Evolutionary conservation across 2,113 vertebrate species (phyloP), one percentile per base, ranked within the genome.

Genomic region (Cyprinodon variegatus): DNA sequence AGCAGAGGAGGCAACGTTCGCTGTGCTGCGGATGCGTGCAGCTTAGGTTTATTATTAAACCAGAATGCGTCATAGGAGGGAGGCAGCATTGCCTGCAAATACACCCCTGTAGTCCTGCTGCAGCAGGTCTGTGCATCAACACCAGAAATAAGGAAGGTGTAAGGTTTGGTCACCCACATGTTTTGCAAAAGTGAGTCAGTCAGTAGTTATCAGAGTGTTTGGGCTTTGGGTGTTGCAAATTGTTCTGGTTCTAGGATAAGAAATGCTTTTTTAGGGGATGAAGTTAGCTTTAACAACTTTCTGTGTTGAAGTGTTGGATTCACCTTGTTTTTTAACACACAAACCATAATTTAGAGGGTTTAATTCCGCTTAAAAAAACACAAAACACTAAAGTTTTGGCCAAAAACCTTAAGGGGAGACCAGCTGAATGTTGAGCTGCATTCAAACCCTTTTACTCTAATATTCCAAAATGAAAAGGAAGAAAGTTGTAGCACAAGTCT

Each of bases 11-110:
- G 76, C 70, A 68, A 50, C 67, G 13, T 3, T 2, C 73, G 78
- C 84, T 61, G 62, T 76, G 82, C 76, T 86, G 88, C 88, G 89
- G 75, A 87, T 89, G 85, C 83, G 83, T 0, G 22, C 40, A n/a
- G 12, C 36, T 62, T 0, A 40, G 69, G 70, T 73, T 70, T 84
- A 65, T 87, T 81, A 86, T 81, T 82, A 79, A 84, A 85, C 17
- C 64, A 37, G 11, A 73, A 12, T 63, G 76, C 7, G 22, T 83
- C 86, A 89, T 29, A 68, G 63, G 41, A 46, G 29, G 29, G 37
- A 63, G 62, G 40, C 73, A 14, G 39, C 45, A 15, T 13, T 45
- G 41, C 45, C 71, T 62, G 61, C 37, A 66, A 12, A 67, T 40
- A 48, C 39, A 41, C 59, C 29, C 7, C 0, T 66, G 20, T 3